Evolutionary conservation across 2,888 invertebrate genomes (phyloP).

Genomic region (Heliconius aoede): DNA sequence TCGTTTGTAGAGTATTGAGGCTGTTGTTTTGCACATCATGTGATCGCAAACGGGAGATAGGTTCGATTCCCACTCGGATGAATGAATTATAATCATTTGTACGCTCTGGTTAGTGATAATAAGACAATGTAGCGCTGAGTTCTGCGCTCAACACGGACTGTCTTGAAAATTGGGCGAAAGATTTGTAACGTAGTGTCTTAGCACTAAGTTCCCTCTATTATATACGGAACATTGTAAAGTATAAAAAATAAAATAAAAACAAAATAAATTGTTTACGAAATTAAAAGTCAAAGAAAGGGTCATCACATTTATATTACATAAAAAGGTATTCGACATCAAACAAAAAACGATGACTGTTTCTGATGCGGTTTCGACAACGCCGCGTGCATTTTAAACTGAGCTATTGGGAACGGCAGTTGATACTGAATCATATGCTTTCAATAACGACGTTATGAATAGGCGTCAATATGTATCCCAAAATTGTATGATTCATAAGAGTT

Average conservation of each 20-base stretch:
- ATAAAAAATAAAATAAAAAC: background rate
- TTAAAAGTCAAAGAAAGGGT: background rate
- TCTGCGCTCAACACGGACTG: too few relatives aligned
- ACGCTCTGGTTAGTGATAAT: too few relatives aligned
- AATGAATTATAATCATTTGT: too few relatives aligned
- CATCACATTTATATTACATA: constrained; percentile 10
- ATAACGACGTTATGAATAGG: background rate
- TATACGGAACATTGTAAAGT: too few relatives aligned
- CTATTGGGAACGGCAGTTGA: background rate
- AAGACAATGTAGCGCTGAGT: too few relatives aligned
- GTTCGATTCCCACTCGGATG: too few relatives aligned
- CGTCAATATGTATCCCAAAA: background rate
- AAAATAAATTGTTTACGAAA: background rate
- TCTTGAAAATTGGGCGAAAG: too few relatives aligned
- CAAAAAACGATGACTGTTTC: constrained; percentile 18
- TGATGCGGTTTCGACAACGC: constrained; percentile 15
- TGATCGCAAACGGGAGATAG: too few relatives aligned
- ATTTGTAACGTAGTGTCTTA: too few relatives aligned
- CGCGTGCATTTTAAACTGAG: constrained; percentile 22
- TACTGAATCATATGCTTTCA: constrained; percentile 19
- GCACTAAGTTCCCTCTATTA: too few relatives aligned
- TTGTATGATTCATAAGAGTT: background rate
- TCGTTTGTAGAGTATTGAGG: too few relatives aligned
- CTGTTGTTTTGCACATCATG: too few relatives aligned
- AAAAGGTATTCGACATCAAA: background rate